Evolutionary conservation across 2,888 invertebrate genomes (phyloP), one percentile per base, ranked within the genome.

Genomic region (Erynnis tages): DNA sequence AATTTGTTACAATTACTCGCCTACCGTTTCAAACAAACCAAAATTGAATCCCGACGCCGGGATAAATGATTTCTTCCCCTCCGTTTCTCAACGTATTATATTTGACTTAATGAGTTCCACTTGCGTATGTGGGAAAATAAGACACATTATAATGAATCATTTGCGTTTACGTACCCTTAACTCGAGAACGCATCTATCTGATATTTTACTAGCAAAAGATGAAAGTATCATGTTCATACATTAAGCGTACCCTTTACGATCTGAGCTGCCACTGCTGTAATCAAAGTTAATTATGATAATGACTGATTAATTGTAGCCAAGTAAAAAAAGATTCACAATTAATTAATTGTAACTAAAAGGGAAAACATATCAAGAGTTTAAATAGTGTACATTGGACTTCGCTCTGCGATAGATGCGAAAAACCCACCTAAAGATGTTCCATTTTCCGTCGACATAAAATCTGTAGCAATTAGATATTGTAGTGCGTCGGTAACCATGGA

Each of bases 1-100:
- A 71, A 84, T 87, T 80, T 80, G 77, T 82, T 69, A 79, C 83
- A 76, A 86, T 83, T 83, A 85, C 78, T 63, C 63, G 66, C 60
- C 61, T 62, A 66, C 66, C 67, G 62, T 63, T 69, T 67, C 60
- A 61, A 65, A 63, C 63, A 56, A 59, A 67, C 49, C 49, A 55
- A 50, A 55, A 48, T 49, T 53, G 56, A 62, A 56, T 43, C 43
- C 27, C 25, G 35, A 35, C 50, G 34, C 32, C 27, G 35, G 41
- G 50, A 50, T 43, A 50, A 50, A 50, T 50, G 43, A 50, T 43
- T 50, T 19, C 41, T 41, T 49, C 41, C 41, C 49, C 49, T 49
- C 41, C 41, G 40, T 40, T 30, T 41, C 47, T 38, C 49, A 16
- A 44, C 25, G 34, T 32, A 25, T 40, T 43, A 40, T 40, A 50